Base-by-base conservation (phyloP, 1,140 invertebrate genomes). In the Batillaria attramentaria region DNA sequence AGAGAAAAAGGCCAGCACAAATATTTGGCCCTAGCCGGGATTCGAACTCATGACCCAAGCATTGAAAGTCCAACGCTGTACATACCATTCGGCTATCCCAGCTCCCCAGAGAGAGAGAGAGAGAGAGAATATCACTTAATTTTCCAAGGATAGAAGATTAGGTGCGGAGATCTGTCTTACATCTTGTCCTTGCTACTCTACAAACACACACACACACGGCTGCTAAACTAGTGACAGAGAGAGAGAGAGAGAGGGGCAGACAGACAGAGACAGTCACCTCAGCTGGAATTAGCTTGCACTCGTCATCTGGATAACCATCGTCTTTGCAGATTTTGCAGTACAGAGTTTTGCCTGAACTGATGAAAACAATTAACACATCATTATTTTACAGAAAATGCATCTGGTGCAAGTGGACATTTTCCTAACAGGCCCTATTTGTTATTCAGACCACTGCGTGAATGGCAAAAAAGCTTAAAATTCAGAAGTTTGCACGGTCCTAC, bases 241-340 rank as follows among this genome's bases (percentile, higher is more conserved):
- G 24, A 5, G 31, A 69, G 20, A 33, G 6, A 37, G 13, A 42
- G 2, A 72, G 24, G 16, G 41, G 28, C 46, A 35, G n/a, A n/a
- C n/a, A n/a, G n/a, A n/a, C n/a, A n/a, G n/a, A n/a, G n/a, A 62
- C 3, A 0, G 10, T 0, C 33, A 75, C 73, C 73, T 75, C 16
- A 8, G 39, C 31, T 5, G 73, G 54, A 13, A 41, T n/a, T 37
- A 75, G 16, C 24, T 20, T 31, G 57, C 73, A 62, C 57, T 75
- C 73, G 1, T 62, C 54, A 1, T 60, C 37, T 31, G 33, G 6
- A 20, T 28, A 31, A 18, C 46, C 70, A 16, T 72, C 70, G 18
- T 72, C 70, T 50, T 35, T 43, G 33, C 70, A 72, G 24, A 20
- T 31, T 31, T 72, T n/a, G 35, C 70, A 72, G 3, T 28, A 3